Percentiles rank a stretch among this genome's conserved stretches.
These are phyloP conservation scores for Aphelocoma californica DNA, from an alignment of 2,797 vertebrate genomes.

Conservation along the genomic window DNA sequence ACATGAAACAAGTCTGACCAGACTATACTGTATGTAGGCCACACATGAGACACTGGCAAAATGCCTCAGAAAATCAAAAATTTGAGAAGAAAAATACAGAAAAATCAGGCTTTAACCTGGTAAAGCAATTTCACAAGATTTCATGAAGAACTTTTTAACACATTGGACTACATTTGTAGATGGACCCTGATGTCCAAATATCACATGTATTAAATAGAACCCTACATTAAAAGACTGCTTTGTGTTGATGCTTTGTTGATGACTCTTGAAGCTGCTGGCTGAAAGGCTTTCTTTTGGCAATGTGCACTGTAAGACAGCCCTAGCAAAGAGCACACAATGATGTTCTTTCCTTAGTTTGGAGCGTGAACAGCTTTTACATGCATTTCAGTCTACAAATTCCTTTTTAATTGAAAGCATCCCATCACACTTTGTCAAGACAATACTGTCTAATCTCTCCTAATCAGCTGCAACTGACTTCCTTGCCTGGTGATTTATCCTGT, in stretches of 20 bases:
- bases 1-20: neutral
- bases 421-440: slow-evolving; percentile 9
- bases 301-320: neutral
- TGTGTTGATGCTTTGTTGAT: neutral
- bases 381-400: slow-evolving; percentile 6
- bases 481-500: neutral
- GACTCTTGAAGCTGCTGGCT: neutral
- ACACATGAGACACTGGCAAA: neutral
- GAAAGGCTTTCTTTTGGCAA: neutral
- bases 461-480: neutral
- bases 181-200: neutral
- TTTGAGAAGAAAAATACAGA: neutral
- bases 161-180: neutral
- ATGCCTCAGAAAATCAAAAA: neutral
- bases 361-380: neutral
- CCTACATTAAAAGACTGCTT: neutral
- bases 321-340: neutral
- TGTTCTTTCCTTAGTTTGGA: neutral
- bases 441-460: slow-evolving; percentile 22
- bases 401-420: slow-evolving; percentile 32
- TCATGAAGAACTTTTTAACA: neutral
- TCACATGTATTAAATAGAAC: neutral
- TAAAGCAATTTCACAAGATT: neutral
- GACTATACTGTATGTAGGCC: neutral
- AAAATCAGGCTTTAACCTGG: neutral